Base-by-base conservation (phyloP, 2,113 vertebrate genomes). In the Baryphthengus martii region DNA sequence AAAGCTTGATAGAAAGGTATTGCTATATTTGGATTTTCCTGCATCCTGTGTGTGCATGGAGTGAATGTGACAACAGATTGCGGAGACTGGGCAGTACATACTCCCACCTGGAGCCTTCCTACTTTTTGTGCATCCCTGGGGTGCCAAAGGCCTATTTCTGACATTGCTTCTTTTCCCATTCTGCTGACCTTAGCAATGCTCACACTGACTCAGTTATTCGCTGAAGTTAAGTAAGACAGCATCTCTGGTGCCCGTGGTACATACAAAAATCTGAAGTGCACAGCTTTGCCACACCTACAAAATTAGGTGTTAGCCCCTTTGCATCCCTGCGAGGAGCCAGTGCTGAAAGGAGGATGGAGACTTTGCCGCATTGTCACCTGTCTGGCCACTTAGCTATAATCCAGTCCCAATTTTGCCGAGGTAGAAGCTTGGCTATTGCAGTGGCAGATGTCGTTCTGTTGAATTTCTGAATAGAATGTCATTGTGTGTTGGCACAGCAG, bases 391-490 rank as follows among this genome's bases (percentile, higher is more conserved):
- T 25, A 56, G 58, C 61, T 76, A 33, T 85, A 91, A 91, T 40
- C 66, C 58, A 65, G 55, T 44, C 86, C 88, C 76, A 88, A 35
- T 71, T 93, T 90, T 90, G 53, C 67, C 2, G 10, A 71, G 72
- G 55, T 70, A 88, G 76, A 94, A 81, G 40, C 63, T 59, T 80
- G 85, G 85, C 93, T 59, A 40, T 29, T 68, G 72, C 29, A 79
- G 79, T 62, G 93, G 88, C 93, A 97, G 96, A 94, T 97, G 90
- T 82, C 8, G 0, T 56, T 93, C 63, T 82, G 56, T 35, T 90
- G 85, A 74, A 90, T 95, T 89, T 81, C 65, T 78, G 87, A 95
- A 37, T 85, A 76, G 89, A 93, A 87, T 79, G 65, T 88, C 77
- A 40, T 75, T 68, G 68, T 29, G 49, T 79, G 76, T 62, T 97